Evolutionary conservation across 2,797 vertebrate genomes (phyloP).

Genomic region (Sebastes itinus): DNA sequence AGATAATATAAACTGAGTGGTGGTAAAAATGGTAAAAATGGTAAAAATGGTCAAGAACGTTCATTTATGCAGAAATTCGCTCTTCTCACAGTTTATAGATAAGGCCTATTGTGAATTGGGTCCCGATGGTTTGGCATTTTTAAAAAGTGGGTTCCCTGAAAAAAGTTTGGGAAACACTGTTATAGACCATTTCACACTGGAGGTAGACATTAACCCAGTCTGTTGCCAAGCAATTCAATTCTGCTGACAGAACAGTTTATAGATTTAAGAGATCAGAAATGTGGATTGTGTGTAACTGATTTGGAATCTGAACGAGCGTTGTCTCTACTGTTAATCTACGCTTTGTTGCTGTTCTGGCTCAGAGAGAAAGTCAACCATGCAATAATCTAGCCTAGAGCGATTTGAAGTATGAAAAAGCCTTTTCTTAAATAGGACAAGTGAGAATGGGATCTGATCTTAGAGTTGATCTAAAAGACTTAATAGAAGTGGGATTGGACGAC

Average conservation of each 20-base stretch:
- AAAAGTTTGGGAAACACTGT: no score
- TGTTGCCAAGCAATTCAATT: neutral
- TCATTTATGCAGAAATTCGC: no score
- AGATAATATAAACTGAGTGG: no score
- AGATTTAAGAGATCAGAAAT: neutral
- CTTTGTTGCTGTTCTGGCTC: neutral
- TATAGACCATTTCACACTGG: no score
- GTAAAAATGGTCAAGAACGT: no score
- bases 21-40: no score
- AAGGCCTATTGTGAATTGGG: no score
- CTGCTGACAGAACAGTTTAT: neutral
- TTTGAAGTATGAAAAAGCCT: neutral
- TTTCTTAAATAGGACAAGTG: constrained; percentile 6
- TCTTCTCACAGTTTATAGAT: no score
- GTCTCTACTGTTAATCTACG: neutral
- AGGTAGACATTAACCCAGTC: neutral
- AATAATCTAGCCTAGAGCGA: neutral
- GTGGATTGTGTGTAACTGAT: neutral
- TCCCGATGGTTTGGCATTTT: no score
- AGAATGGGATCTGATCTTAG: constrained; percentile 3
- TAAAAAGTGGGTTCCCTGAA: no score
- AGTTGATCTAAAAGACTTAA: constrained; percentile 13
- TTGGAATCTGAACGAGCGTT: neutral
- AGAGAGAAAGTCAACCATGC: neutral
- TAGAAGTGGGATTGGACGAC: constrained; percentile 22